Base-by-base conservation (phyloP, 2,797 vertebrate genomes). In the Cephalopachus bancanus region DNA sequence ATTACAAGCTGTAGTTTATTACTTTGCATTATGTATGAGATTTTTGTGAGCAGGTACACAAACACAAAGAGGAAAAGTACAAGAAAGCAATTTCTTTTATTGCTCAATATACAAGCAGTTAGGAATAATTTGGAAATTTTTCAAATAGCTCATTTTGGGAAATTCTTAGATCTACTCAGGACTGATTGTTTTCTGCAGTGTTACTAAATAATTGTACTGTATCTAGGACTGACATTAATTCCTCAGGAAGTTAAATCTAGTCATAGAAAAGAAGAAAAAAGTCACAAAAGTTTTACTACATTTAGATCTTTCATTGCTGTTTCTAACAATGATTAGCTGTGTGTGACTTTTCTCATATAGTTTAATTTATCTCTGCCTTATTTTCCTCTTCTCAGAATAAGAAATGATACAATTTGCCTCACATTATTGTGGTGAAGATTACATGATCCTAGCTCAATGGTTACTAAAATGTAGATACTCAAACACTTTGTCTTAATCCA, bases 21-120 rank as follows among this genome's bases (percentile, higher is more conserved):
- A 97, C 78, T 0, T 79, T 98, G 95, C 93, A 98, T 98, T 97
- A 98, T 97, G 95, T 86, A 98, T 97, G 97, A 98, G 97, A 93
- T 95, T 98, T 95, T 96, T 97, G 95, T 95, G 91, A 98, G 94
- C 65, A 98, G 94, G 94, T 96, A 96, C 67, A 88, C 88, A 97
- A 98, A 97, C 83, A 94, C 84, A 96, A 97, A 86, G n/a, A 87
- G 60, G 65, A 67, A 71, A 97, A 96, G 91, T 89, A 88, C 62
- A 95, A 94, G 95, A 97, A 97, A 96, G 79, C 80, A 91, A 96
- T 98, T 98, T 89, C 0, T 1, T 91, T 93, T 97, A 84, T 97
- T 98, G 97, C 37, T 97, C 92, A 94, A 96, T 90, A 95, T 65
- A 84, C 37, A 44, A 95, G 93, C 75, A 86, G 91, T 76, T 98